These are phyloP conservation scores for Drosophila prosaltans DNA, from an alignment of 1,140 invertebrate genomes.

Conservation along the genomic window DNA sequence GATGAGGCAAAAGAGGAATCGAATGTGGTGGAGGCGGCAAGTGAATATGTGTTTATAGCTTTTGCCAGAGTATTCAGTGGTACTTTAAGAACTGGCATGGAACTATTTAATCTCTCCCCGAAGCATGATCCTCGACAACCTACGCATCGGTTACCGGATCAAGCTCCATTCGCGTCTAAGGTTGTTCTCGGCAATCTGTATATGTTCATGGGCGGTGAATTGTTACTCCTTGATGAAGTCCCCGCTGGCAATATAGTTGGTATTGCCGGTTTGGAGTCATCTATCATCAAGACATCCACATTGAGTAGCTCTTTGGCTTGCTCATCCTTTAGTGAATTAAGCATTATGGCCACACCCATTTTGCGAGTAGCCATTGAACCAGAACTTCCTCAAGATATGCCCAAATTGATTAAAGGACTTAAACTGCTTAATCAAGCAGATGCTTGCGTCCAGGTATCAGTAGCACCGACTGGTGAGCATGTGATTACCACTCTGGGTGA, in stretches of 20 bases:
- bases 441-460: constrained; percentile 94
- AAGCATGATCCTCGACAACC: constrained; percentile 92
- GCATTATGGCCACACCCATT: constrained; percentile 92
- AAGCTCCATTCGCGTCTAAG: constrained; percentile 84
- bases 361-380: constrained; percentile 97
- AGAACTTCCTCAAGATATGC: constrained; percentile 90
- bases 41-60: constrained; percentile 91
- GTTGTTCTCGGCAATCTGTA: constrained; percentile 90
- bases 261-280: constrained; percentile 94
- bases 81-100: constrained; percentile 89
- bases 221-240: constrained; percentile 91
- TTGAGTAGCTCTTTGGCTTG: constrained; percentile 93
- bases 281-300: constrained; percentile 95
- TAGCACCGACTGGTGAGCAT: constrained; percentile 97
- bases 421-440: constrained; percentile 87
- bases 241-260: constrained; percentile 95
- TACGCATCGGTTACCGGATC: constrained; percentile 48
- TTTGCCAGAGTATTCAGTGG: constrained; percentile 98
- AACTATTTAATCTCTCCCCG: constrained; percentile 93
- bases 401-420: constrained; percentile 90
- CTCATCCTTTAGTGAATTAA: constrained; percentile 94
- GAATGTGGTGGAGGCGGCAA: constrained; percentile 54
- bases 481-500: constrained; percentile 98
- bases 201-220: constrained; percentile 96
- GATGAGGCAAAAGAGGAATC: constrained; percentile 65